Evolutionary conservation across 2,797 vertebrate species (phyloP).

Genomic region (Morelia viridis): DNA sequence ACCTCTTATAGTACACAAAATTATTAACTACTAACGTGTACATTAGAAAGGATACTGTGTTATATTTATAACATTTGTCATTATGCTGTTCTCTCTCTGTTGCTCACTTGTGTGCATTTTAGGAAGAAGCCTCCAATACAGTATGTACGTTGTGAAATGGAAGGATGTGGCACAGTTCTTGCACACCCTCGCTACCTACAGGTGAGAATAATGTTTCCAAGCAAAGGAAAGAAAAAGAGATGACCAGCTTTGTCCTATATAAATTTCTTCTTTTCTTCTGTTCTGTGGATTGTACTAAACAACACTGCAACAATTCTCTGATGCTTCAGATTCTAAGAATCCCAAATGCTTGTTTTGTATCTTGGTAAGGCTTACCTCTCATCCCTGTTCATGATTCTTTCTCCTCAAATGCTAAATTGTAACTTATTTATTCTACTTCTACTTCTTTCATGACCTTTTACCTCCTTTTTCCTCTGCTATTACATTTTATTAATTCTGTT

Average conservation of each 20-base stretch:
- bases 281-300: not conserved
- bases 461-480: not conserved
- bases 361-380: not conserved
- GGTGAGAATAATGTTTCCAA: conserved; percentile 71
- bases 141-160: conserved; percentile 98
- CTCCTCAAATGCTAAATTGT: not conserved
- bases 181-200: conserved; percentile 96
- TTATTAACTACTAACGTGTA: not conserved
- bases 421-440: not conserved
- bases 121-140: conserved; percentile 98
- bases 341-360: not conserved
- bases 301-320: not conserved
- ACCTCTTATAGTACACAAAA: not conserved
- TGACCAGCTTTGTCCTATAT: not conserved
- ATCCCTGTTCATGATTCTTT: not conserved
- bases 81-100: conserved; percentile 3
- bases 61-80: not conserved
- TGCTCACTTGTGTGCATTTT: conserved; percentile 6
- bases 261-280: not conserved
- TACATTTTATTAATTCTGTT: not conserved
- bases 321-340: not conserved
- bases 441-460: not conserved
- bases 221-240: not conserved
- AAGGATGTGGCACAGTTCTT: conserved; percentile 94
- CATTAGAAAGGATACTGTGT: not conserved